Evolutionary conservation across 64 coral and sea anemone species (phyloP).

Genomic region (Dendrophyllia cribrosa): DNA sequence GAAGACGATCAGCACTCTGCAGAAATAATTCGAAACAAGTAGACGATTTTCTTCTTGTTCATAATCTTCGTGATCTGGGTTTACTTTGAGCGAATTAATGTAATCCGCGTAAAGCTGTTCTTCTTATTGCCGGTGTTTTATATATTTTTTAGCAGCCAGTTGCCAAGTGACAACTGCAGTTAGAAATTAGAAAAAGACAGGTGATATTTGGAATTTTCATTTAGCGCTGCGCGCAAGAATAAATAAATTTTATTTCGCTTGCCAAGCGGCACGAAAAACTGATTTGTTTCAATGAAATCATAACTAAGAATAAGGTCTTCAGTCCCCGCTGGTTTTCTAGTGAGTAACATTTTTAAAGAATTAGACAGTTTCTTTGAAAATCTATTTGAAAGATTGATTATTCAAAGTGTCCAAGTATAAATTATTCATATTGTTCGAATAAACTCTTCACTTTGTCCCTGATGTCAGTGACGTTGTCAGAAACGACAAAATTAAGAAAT

Average conservation of each 20-base stretch:
- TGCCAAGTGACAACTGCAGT: background rate
- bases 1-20: constrained; percentile 86
- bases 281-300: no score
- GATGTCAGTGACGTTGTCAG: background rate
- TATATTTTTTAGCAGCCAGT: background rate
- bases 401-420: background rate
- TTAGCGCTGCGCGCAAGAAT: background rate
- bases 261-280: no score
- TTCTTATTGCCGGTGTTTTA: background rate
- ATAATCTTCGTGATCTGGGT: constrained; percentile 87
- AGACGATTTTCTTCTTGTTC: constrained; percentile 88
- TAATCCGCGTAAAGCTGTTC: constrained; percentile 3
- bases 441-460: background rate
- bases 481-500: background rate
- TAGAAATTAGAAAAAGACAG: background rate
- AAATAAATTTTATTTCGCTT: no score
- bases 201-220: background rate
- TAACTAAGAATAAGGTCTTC: no score
- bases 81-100: constrained; percentile 58
- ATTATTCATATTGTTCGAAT: constrained; percentile 13
- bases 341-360: background rate
- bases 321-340: background rate
- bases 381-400: background rate
- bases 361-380: background rate
- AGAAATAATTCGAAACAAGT: constrained; percentile 93